A percentile compares a stretch with the other conserved stretches of the same genome.
phyloP scores from a whole-genome alignment of 2,888 invertebrate species.

The Cantharis rustica region DNA sequence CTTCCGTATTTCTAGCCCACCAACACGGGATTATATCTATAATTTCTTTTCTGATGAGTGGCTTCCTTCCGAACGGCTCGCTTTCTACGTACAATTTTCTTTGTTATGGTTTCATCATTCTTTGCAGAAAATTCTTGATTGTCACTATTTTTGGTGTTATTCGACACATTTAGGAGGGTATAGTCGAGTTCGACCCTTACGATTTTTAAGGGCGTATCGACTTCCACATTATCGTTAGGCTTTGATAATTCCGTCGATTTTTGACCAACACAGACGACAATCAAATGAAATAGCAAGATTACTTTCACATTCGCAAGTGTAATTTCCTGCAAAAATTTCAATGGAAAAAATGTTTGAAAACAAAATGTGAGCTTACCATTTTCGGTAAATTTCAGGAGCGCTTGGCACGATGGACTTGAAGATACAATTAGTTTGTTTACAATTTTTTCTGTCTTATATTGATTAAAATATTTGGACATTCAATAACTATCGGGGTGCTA shows the following conservation, averaged over 20 bases:
- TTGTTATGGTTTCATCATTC: background rate
- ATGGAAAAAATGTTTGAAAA: background rate
- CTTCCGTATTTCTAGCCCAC: background rate
- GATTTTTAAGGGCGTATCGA: background rate
- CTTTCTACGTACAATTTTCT: background rate
- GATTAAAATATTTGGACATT: background rate
- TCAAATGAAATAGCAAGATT: background rate
- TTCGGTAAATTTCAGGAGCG: background rate
- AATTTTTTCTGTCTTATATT: background rate
- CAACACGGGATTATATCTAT: conserved; percentile 11
- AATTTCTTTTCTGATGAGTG: conserved; percentile 6
- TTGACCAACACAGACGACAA: background rate
- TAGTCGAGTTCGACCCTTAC: background rate
- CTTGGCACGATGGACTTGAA: background rate
- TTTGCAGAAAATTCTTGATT: background rate
- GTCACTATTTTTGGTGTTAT: background rate
- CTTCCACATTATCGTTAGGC: background rate
- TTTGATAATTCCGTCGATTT: background rate
- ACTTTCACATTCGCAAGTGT: background rate
- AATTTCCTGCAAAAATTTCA: background rate
- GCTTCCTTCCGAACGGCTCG: background rate
- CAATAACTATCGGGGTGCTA: background rate
- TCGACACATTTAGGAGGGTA: background rate
- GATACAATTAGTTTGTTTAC: background rate
- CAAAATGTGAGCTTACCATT: background rate